Evolutionary conservation across 2,888 invertebrate genomes (phyloP), one percentile per base, ranked within the genome.

Genomic region (Drosophila subsilvestris): DNA sequence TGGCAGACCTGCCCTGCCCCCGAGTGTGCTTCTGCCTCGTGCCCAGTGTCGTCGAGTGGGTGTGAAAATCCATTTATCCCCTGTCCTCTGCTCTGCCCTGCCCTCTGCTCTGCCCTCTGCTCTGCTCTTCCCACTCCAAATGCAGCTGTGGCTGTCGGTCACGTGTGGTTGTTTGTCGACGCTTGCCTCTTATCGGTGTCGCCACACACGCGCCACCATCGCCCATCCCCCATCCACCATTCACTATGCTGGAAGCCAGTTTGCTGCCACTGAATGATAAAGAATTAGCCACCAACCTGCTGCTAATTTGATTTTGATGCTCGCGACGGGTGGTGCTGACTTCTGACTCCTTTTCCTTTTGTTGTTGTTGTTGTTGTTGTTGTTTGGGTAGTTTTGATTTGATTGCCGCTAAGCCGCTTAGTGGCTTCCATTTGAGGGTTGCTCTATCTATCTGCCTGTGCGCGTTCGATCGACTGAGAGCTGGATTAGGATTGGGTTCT

Each of bases 251-350:
- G 14, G 27, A 18, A 22, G 3, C n/a, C 32, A 20, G 48, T 18
- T 50, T 37, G 47, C 84, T 77, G 86, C 72, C 62, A 49, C 63
- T 12, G 32, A 58, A 53, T 86, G 84, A 83, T 86, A 86, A 76
- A 79, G 79, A 83, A 83, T 86, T 84, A 86, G 84, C 70, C 68
- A 84, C 83, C 86, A 86, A 83, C 71, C 56, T 79, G 84, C 55
- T 78, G 80, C 90, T 90, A 90, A 90, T 90, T 90, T 90, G 88
- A 86, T 88, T 87, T 89, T 90, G 80, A 90, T 89, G 73, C 78
- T 65, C 59, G 63, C 65, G 66, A 55, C 61, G 54, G 51, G 50
- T 66, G 77, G 67, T 65, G 62, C 44, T 51, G 54, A 54, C 67
- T 62, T 59, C 14, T 45, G 43, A 18, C 56, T 47, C 47, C 17